phyloP scores from a whole-genome alignment of 1,140 invertebrate species.

The Pectinophora gossypiella region DNA sequence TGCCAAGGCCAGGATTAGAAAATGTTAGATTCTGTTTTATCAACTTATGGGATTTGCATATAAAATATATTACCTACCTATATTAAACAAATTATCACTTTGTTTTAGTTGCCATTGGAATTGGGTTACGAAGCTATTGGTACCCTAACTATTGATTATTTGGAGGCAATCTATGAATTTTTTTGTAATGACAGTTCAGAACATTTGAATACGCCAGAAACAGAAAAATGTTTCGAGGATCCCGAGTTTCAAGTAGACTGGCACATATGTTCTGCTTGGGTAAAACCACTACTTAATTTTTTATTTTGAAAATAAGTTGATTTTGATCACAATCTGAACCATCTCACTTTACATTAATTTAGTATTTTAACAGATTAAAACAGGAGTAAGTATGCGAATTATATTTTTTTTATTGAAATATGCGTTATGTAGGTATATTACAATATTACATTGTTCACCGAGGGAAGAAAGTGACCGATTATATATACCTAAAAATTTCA shows the following conservation, averaged over 20 bases:
- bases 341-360: no score
- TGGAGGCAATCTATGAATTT: conserved; percentile 44
- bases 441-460: no score
- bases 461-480: no score
- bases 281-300: conserved; percentile 22
- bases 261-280: conserved; percentile 60
- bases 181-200: conserved; percentile 33
- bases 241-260: conserved; percentile 41
- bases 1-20: conserved; percentile 36
- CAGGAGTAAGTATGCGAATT: no score
- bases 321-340: not conserved
- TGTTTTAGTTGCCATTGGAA: conserved; percentile 36
- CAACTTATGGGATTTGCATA: not conserved
- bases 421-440: no score
- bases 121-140: conserved; percentile 52
- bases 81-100: not conserved
- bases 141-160: conserved; percentile 46
- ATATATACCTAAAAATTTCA: no score
- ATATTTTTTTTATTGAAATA: no score
- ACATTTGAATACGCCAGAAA: conserved; percentile 45
- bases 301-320: not conserved
- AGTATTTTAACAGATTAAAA: no score
- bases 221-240: conserved; percentile 59
- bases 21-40: conserved; percentile 27
- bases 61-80: not conserved